A percentile compares a stretch with the other conserved stretches of the same genome.
Evolutionary conservation across 1,140 invertebrate genomes (phyloP).

Genomic region (Nymphalis io): DNA sequence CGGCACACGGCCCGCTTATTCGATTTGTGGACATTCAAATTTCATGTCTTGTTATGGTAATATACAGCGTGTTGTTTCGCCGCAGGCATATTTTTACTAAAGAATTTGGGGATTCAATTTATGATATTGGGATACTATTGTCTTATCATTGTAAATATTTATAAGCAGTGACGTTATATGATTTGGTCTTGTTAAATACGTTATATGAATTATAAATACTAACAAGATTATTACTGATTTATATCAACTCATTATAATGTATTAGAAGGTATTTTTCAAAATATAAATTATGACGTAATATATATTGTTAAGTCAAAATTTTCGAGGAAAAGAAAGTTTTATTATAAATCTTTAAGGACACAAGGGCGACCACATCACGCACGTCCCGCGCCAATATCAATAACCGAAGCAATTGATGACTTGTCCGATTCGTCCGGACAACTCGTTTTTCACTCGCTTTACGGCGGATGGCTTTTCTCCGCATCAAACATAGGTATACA

Average conservation of each 20-base stretch:
- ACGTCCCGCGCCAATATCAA: slow-evolving; percentile 64
- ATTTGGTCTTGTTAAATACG: no score
- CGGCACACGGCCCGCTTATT: slow-evolving; percentile 60
- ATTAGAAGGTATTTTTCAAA: not conserved
- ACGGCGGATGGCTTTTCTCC: slow-evolving; percentile 48
- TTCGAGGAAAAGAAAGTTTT: not conserved
- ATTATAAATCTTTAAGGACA: not conserved
- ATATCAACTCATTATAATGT: no score
- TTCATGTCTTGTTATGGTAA: slow-evolving; percentile 79
- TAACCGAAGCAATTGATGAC: slow-evolving; percentile 72
- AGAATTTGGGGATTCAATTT: slow-evolving; percentile 1
- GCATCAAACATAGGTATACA: not conserved
- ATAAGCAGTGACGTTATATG: no score
- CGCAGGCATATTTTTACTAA: slow-evolving; percentile 50
- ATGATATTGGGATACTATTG: no score
- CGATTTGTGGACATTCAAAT: slow-evolving; percentile 79
- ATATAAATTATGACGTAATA: not conserved
- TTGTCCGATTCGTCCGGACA: slow-evolving; percentile 66
- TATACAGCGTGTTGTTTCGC: slow-evolving; percentile 68
- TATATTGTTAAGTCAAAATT: no score
- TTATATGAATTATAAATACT: no score
- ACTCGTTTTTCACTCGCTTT: slow-evolving; percentile 66
- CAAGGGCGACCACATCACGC: slow-evolving; percentile 42
- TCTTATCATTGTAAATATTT: no score
- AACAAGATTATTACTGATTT: no score